A percentile compares a stretch with the other conserved stretches of the same genome.
These are phyloP conservation scores for Idaea straminata DNA, from an alignment of 2,888 invertebrate species.

Conservation along the genomic window DNA sequence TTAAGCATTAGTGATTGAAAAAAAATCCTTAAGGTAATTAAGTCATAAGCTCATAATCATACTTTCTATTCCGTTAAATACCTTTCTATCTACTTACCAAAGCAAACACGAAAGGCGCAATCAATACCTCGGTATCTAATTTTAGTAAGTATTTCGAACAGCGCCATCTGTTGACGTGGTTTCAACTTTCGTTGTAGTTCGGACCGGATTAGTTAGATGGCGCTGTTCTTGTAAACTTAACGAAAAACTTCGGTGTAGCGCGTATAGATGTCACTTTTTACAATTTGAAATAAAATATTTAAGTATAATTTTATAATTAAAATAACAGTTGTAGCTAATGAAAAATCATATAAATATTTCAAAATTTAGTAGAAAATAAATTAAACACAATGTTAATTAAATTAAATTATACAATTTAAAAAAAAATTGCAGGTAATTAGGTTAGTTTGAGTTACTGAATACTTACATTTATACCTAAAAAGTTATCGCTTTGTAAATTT, in stretches of 20 bases:
- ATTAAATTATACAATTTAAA: too few species aligned
- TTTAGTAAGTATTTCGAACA: conserved; percentile 29
- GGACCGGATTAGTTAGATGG: conserved; percentile 41
- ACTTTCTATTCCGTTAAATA: conserved; percentile 31
- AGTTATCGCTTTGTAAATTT: too few species aligned
- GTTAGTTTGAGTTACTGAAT: too few species aligned
- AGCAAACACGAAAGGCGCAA: conserved; percentile 40
- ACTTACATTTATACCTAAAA: too few species aligned
- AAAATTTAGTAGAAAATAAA: too few species aligned
- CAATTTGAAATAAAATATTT: background rate
- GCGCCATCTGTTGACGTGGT: conserved; percentile 53
- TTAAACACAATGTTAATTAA: too few species aligned
- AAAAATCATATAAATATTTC: too few species aligned
- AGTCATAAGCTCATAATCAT: background rate
- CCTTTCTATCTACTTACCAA: conserved; percentile 13
- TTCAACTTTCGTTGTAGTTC: conserved; percentile 18
- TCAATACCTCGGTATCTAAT: conserved; percentile 46
- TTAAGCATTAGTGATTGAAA: background rate
- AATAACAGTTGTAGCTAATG: too few species aligned
- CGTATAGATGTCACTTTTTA: background rate
- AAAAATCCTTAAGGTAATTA: background rate
- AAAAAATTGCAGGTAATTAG: too few species aligned
- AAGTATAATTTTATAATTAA: too few species aligned
- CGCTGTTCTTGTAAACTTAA: conserved; percentile 22
- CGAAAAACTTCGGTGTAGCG: background rate